These are phyloP conservation scores for Petrolisthes cinctipes DNA, from an alignment of 2,888 invertebrate genomes.

Conservation along the genomic window DNA sequence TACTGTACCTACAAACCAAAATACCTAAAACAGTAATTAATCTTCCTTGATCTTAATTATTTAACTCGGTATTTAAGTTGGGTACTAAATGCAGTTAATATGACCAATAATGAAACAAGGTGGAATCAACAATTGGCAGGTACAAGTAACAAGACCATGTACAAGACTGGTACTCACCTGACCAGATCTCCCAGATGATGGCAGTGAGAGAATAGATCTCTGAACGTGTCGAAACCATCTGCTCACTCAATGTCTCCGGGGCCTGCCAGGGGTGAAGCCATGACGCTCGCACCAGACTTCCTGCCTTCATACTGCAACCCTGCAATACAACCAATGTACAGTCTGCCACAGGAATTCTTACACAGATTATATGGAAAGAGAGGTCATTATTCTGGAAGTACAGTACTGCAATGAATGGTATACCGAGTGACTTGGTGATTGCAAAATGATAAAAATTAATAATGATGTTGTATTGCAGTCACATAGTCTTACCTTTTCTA, in stretches of 20 bases:
- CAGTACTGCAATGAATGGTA: no score
- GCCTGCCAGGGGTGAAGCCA: conserved; percentile 71
- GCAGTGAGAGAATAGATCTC: conserved; percentile 71
- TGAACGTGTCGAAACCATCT: conserved; percentile 68
- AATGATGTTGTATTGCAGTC: no score
- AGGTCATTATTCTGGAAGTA: no score
- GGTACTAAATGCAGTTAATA: no score
- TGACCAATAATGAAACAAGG: not conserved
- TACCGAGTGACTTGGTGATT: no score
- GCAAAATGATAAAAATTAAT: no score
- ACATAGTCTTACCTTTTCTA: no score
- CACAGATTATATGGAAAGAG: no score
- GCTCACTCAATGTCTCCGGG: conserved; percentile 70
- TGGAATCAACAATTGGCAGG: not conserved
- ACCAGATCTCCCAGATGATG: conserved; percentile 71
- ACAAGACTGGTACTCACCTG: conserved; percentile 42
- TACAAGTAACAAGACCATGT: not conserved
- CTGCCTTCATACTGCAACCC: conserved; percentile 63
- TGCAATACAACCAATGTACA: not conserved
- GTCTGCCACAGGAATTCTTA: no score
- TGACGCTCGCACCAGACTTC: conserved; percentile 41
- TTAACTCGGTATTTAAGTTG: no score
- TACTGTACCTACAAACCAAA: no score
- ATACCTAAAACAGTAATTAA: not conserved
- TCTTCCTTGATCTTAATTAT: not conserved